Evolutionary conservation across 2,113 vertebrate species (phyloP), one percentile per base, ranked within the genome.

Genomic region (Lophius piscatorius): DNA sequence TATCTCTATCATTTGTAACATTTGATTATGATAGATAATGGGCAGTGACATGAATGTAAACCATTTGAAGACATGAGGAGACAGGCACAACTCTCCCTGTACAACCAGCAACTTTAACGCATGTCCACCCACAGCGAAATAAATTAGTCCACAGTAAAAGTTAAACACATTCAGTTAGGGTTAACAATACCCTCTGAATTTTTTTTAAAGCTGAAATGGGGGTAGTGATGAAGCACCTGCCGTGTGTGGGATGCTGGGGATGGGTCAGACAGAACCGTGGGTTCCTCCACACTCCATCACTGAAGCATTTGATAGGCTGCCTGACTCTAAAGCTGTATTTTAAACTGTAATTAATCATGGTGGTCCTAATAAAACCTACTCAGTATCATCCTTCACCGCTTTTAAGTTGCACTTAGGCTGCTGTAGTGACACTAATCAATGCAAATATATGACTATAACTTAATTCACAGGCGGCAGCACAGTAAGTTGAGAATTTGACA

Each of bases 381-480:
- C 57, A 55, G 23, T 62, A 56, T 74, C 70, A 45, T 56, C 44
- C 57, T 63, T 68, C 31, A 57, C 11, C 20, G 39, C 20, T 39
- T 23, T 39, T 67, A 44, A 62, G 63, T 38, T 57, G 38, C 50
- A 61, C 45, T 61, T 24, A 54, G 36, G 29, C 35, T 11, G 14
- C 34, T 23, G 22, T 45, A 38, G 23, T 38, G 70, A 56, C 63
- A 67, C n/a, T 61, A 61, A 61, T 47, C 13, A 14, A 73, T 67
- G 63, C 44, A 74, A 61, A 74, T 74, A 22, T 56, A 62, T 56
- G 36, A 44, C 22, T 31, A 9, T 22, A 31, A 46, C 16, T 54
- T 35, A 55, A 24, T 72, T 50, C 31, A 64, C 9, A 24, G 14
- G 23, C 35, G 40, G 33, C 9, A 44, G 28, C 28, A 36, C 17